Percentiles rank a stretch among this genome's conserved stretches.
Conservation (phyloP, 2,797 vertebrate genomes). For the Tangara arthus region DNA sequence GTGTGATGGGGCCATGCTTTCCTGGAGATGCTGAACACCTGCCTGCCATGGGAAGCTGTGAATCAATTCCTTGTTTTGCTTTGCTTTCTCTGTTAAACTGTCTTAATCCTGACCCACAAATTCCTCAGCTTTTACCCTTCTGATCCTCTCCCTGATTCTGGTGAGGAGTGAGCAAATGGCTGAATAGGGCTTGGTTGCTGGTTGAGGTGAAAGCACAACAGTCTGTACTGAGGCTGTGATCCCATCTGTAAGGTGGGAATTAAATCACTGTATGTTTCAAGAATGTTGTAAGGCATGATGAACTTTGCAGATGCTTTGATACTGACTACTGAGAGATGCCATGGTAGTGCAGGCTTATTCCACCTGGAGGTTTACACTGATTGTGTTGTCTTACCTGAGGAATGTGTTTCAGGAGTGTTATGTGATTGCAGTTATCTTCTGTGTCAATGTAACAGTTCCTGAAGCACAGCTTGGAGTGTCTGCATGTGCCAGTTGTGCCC, state of each 20-base stretch:
- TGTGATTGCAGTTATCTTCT: background rate
- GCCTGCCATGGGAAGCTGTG: background rate
- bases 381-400: background rate
- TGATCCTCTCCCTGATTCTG: background rate
- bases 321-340: background rate
- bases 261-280: background rate
- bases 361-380: background rate
- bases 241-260: background rate
- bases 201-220: background rate
- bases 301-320: constrained; percentile 15
- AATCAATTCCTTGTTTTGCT: background rate
- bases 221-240: background rate
- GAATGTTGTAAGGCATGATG: constrained; percentile 18
- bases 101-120: background rate
- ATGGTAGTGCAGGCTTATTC: background rate
- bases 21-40: background rate
- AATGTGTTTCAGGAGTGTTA: background rate
- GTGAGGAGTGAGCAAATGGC: background rate
- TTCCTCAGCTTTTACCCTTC: background rate
- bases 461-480: background rate
- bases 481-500: background rate
- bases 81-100: background rate
- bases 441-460: background rate
- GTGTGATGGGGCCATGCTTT: background rate
- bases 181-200: background rate